Evolutionary conservation across 2,888 invertebrate species (phyloP), one percentile per base, ranked within the genome.

Genomic region (Opisthograptis luteolata): DNA sequence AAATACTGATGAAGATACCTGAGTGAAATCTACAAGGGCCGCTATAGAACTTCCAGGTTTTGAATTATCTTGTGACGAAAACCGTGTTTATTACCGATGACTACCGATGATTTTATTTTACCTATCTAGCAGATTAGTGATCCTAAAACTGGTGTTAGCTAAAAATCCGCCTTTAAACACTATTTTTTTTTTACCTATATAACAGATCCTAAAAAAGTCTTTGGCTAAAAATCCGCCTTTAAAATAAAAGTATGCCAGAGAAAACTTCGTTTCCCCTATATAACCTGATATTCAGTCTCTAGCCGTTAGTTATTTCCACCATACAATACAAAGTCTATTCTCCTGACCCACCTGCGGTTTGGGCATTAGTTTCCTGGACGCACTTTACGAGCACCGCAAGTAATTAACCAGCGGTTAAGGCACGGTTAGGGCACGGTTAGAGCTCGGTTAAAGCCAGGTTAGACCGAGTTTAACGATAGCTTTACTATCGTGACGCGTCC

Each of bases 331-430:
- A 58, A 60, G 59, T 62, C 57, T 64, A 61, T 62, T 64, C 68
- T 62, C 53, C 58, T 84, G 81, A 82, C 84, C 84, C 70, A 81
- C 69, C 82, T 87, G 88, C 73, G 88, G 88, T 89, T 80, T 69
- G 60, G 68, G 70, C 77, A 79, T 85, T 79, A 87, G 87, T 86
- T 83, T 84, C 87, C 84, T 82, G 77, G 69, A 73, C 72, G 66
- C 48, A 43, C 70, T 78, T 80, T 78, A 76, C 72, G 75, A 74
- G 52, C 69, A 56, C 72, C 72, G 55, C 84, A 81, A 81, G 79
- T 79, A 87, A 87, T 87, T 87, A 87, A 87, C 81, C 76, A 69
- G 79, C 57, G 83, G 82, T 84, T 79, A 70, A 67, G 68, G 73
- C 71, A 67, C 69, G 73, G 75, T 62, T 53, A 58, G 48, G 15